Evolutionary conservation across 2,797 vertebrate genomes (phyloP), one percentile per base, ranked within the genome.

Genomic region (Chelidonichthys spinosus): DNA sequence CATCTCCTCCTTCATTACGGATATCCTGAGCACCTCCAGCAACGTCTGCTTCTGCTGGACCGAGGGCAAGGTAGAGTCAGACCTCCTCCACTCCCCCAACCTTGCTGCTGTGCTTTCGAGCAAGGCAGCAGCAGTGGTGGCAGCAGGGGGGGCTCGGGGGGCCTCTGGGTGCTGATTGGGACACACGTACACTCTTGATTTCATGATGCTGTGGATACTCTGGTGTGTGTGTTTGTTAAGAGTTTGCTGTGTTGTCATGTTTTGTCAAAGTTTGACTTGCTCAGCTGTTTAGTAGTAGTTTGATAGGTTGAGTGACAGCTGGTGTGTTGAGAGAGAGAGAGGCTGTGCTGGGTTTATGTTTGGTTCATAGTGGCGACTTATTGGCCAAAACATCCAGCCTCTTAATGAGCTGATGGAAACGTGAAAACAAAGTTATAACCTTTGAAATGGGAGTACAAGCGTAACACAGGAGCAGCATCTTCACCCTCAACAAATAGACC

Each of bases 41-140:
- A 94, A 92, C 89, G 87, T 94, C 91, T 94, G 94, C 73, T 94
- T 94, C 90, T 94, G 94, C 89, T 94, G 94, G 94, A 84, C 84
- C 46, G 92, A 94, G 66, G 92, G 81, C 79, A 93, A 94, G 89
- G 89, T 90, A 89, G 71, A 79, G 67, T 61, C 61, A 65, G 60
- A 61, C 47, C 66, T 69, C 62, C 43, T 69, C 54, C 65, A 17
- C 72, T 32, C 13, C 47, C 37, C 18, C n/a, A 52, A n/a, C 71
- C 63, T 75, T 69, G 72, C 70, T 79, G 60, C 72, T 69, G 64
- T 83, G 72, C 84, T 79, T 56, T 62, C 35, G 58, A 83, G 87
- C 84, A 83, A 79, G 79, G 86, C 81, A 88, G 62, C 53, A 74
- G 56, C 42, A 25, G 39, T 14, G 4, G 39, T 15, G 4, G 86